Evolutionary conservation across 1,140 invertebrate species (phyloP).

Genomic region (Drosophila orena): DNA sequence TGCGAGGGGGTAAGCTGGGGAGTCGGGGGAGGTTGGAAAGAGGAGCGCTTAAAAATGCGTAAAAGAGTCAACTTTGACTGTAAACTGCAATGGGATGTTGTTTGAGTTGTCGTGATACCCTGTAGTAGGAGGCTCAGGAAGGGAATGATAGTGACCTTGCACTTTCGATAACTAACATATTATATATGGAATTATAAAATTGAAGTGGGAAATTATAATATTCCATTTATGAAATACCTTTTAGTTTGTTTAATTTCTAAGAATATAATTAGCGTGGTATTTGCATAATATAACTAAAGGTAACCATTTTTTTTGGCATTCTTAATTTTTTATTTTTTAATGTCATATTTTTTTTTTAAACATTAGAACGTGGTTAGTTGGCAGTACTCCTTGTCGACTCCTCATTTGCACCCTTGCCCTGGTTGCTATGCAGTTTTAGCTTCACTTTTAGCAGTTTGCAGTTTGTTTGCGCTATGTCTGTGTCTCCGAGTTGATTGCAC

Average conservation of each 20-base stretch:
- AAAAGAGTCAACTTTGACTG: slow-evolving; percentile 80
- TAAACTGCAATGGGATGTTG: slow-evolving; percentile 59
- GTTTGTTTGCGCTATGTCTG: slow-evolving; percentile 73
- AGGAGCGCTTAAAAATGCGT: slow-evolving; percentile 74
- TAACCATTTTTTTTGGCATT: no score
- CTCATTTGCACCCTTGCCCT: background rate
- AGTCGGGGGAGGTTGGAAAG: slow-evolving; percentile 12
- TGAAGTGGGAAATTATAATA: no score
- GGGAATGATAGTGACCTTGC: background rate
- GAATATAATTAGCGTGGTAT: no score
- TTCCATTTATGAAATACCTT: no score
- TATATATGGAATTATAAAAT: no score
- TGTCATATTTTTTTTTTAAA: background rate
- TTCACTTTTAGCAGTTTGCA: slow-evolving; percentile 67
- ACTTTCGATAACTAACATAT: no score
- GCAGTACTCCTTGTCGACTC: slow-evolving; percentile 1
- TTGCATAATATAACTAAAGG: no score
- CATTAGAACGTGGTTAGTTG: no score
- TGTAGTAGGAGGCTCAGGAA: background rate
- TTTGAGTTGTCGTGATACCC: slow-evolving; percentile 50
- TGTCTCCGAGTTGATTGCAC: slow-evolving; percentile 75
- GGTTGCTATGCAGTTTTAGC: slow-evolving; percentile 58
- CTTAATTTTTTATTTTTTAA: background rate
- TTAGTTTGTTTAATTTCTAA: no score
- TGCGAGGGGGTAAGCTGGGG: slow-evolving; percentile 1